Percentiles rank a stretch among this genome's conserved stretches.
phyloP scores from a whole-genome alignment of 2,797 vertebrate species.

The Oreochromis grahami region DNA sequence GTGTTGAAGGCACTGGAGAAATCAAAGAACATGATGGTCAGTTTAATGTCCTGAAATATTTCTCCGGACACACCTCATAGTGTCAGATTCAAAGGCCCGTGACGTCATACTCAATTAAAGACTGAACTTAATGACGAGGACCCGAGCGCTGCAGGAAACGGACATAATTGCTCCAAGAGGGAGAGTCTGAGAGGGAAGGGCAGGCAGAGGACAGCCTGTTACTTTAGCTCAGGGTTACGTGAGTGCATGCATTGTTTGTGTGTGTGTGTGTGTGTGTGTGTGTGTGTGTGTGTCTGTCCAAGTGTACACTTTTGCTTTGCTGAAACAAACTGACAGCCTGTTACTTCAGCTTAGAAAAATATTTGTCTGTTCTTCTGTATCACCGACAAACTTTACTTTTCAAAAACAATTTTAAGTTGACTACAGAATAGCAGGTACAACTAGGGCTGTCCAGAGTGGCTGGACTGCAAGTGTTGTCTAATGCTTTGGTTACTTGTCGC shows the following conservation, averaged over 20 bases:
- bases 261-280: background rate
- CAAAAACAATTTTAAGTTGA: background rate
- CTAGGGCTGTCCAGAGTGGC: background rate
- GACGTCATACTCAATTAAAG: conserved; percentile 32
- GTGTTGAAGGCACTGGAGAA: no score
- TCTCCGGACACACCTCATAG: conserved; percentile 2
- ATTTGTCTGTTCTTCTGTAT: background rate
- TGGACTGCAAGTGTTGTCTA: background rate
- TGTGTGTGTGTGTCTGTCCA: background rate
- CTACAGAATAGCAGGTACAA: background rate
- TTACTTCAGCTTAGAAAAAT: background rate
- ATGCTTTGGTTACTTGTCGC: background rate
- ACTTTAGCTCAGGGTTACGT: background rate
- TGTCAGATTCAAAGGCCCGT: conserved; percentile 20
- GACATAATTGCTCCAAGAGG: conserved; percentile 18
- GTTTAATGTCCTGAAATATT: background rate
- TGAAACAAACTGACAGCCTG: background rate
- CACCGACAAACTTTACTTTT: background rate
- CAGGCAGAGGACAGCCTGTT: conserved; percentile 2
- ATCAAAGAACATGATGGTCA: no score
- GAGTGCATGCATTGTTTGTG: background rate
- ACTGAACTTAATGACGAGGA: background rate
- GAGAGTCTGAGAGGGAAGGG: background rate
- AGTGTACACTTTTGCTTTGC: background rate
- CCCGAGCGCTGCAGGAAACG: background rate